phyloP scores from a whole-genome alignment of 2,797 vertebrate genomes.

The Onychomys arenicola region DNA sequence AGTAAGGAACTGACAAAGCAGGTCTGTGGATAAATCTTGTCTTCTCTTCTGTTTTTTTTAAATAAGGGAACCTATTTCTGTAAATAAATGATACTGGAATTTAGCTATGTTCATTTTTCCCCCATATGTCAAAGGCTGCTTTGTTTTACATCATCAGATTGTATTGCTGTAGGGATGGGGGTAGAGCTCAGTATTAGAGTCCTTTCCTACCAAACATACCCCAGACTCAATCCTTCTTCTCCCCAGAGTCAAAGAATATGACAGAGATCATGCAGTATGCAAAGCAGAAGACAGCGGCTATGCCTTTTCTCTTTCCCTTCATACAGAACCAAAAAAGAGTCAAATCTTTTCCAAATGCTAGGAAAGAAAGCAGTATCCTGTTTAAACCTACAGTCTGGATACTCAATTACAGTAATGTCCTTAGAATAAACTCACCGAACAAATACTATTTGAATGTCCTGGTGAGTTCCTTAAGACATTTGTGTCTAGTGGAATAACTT shows the following conservation, averaged over 20 bases:
- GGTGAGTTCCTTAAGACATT: slow-evolving; percentile 13
- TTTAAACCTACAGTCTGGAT: slow-evolving; percentile 54
- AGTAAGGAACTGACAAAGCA: neutral
- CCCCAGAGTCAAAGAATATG: neutral
- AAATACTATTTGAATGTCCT: slow-evolving; percentile 50
- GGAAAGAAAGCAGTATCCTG: neutral
- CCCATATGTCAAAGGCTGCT: neutral
- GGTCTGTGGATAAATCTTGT: neutral
- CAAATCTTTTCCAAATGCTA: neutral
- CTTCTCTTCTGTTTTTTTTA: neutral
- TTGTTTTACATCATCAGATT: slow-evolving; percentile 26
- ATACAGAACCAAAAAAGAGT: slow-evolving; percentile 13
- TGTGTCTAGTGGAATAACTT: slow-evolving; percentile 45
- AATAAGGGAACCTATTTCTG: neutral
- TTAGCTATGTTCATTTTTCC: neutral
- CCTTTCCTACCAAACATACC: neutral
- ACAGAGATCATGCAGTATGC: neutral
- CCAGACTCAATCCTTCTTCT: neutral
- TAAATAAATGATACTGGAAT: slow-evolving; percentile 28
- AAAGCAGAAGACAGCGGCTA: slow-evolving; percentile 28
- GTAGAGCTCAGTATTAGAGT: neutral
- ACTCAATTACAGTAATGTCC: slow-evolving; percentile 13
- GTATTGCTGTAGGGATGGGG: neutral
- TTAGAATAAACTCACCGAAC: neutral
- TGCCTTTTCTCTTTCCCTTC: neutral